Percentiles rank a stretch among this genome's conserved stretches.
Evolutionary conservation across 1,140 invertebrate species (phyloP).

Genomic region (Diuraphis noxia): DNA sequence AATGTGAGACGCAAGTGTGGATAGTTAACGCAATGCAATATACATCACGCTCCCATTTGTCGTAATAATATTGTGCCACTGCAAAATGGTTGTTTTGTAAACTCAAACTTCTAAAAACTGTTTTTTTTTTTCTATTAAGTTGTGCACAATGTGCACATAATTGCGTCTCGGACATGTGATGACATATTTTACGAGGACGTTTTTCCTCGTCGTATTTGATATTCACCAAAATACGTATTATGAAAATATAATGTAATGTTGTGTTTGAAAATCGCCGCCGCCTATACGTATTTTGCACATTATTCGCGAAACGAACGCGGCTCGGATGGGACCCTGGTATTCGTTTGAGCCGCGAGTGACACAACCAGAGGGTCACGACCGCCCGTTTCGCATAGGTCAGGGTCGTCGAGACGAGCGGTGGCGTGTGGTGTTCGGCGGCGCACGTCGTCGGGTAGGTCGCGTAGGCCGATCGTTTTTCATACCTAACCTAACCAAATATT

Average conservation of each 20-base stretch:
- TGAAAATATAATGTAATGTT: neutral
- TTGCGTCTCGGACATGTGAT: neutral
- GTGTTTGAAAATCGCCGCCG: neutral
- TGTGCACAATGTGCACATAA: neutral
- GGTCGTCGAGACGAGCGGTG: neutral
- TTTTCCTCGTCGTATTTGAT: neutral
- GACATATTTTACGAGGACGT: neutral
- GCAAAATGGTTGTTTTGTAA: neutral
- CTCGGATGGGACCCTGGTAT: conserved; percentile 6
- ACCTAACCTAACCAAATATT: neutral
- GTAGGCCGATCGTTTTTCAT: neutral
- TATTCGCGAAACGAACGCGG: neutral
- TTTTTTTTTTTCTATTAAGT: too few relatives aligned
- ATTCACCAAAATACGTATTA: neutral
- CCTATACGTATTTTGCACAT: neutral
- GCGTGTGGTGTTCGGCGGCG: neutral
- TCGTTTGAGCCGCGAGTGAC: conserved; percentile 41
- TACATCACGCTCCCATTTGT: too few relatives aligned
- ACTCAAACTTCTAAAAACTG: too few relatives aligned
- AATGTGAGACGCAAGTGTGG: too few relatives aligned
- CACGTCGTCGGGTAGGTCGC: neutral
- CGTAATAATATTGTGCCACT: too few relatives aligned
- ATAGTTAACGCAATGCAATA: too few relatives aligned
- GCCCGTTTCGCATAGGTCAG: conserved; percentile 5
- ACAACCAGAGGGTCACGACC: neutral